A percentile compares a stretch with the other conserved stretches of the same genome.
Conservation (phyloP, 2,113 vertebrate genomes). For the Hoplias malabaricus region DNA sequence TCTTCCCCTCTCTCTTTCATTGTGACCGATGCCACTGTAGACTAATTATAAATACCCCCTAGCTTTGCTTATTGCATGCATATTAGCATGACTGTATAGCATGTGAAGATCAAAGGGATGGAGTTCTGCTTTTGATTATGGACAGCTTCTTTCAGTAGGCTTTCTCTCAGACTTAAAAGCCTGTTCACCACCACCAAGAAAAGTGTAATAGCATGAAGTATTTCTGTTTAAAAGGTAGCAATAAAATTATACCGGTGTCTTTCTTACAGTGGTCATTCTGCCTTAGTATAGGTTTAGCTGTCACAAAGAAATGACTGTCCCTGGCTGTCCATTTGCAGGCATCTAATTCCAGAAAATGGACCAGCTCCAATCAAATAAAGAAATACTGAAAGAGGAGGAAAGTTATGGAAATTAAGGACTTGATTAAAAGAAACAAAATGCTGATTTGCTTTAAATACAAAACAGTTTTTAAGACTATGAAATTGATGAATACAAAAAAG, state of each 20-base stretch:
- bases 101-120: background rate
- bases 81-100: background rate
- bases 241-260: background rate
- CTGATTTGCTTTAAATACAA: too few species aligned
- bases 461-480: too few species aligned
- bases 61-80: constrained; percentile 31
- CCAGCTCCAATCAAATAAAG: background rate
- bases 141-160: background rate
- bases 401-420: background rate
- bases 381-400: background rate
- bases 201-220: background rate
- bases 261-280: background rate
- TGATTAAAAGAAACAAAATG: background rate
- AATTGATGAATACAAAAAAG: too few species aligned
- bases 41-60: background rate
- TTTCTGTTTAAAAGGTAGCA: background rate
- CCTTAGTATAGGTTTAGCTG: background rate
- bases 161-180: background rate
- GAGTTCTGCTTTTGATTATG: background rate
- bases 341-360: background rate
- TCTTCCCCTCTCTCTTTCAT: background rate
- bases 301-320: background rate
- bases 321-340: background rate
- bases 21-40: background rate
- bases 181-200: background rate